Base-by-base conservation (phyloP, 2,113 vertebrate genomes). In the Charadrius vociferus region DNA sequence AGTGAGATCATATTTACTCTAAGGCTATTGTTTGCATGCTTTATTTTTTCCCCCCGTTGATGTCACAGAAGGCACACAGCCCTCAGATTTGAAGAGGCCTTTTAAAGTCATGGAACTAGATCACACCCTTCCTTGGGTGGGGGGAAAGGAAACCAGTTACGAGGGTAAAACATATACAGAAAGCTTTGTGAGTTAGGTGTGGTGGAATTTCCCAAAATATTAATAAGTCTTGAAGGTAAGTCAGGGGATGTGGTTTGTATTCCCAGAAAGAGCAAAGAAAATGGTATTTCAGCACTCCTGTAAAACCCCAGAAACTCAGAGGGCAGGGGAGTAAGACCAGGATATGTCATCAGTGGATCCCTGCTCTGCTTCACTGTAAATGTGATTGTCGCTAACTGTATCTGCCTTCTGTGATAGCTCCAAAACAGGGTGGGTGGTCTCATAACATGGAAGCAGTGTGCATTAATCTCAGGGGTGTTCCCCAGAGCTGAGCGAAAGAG, bases 1-100 rank as follows among this genome's bases (percentile, higher is more conserved):
- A 93, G 91, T 98, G 98, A 98, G 98, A 98, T 98, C 98, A 98
- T 98, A 98, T 95, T 97, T 86, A 96, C 93, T 94, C 80, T 85
- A 68, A 92, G 93, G 93, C 93, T 97, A 94, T 97, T 98, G 96
- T 96, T 96, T 96, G 92, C 87, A 56, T 53, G 62, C 50, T 96
- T 90, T 96, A 81, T 93, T 94, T 88, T 79, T 49, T 78, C 36
- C 47, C 63, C 70, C 27, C 71, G 66, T 81, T 94, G 93, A 91
- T 93, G 88, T 95, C 86, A 83, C 67, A 79, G 63, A 82, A 97
- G 49, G 87, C 82, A 94, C 80, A 70, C 39, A 90, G 91, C 77
- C 81, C 37, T 91, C 49, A 89, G 79, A 90, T 93, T 81, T 95
- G 84, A 86, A 97, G 96, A 94, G 82, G 41, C 85, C 95, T 95